Conservation (phyloP, 2,797 vertebrate species). For the Argentina silus region DNA sequence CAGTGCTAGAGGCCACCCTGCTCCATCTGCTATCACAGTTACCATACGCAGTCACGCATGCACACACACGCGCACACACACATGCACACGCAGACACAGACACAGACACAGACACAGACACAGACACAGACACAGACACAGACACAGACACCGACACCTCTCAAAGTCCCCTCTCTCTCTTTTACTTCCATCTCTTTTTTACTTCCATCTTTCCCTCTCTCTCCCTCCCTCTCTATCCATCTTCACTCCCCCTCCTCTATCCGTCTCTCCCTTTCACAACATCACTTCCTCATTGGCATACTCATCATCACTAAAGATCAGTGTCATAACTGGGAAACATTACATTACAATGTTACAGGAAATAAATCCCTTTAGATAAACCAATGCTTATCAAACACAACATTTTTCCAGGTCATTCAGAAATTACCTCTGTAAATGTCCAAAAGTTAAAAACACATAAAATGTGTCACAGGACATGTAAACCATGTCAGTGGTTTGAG, state of each 20-base stretch:
- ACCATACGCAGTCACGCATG: no score
- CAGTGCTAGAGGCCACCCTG: slow-evolving; percentile 43
- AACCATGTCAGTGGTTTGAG: not conserved
- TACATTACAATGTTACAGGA: no score
- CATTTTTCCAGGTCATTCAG: no score
- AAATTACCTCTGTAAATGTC: no score
- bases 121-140: slow-evolving; percentile 17
- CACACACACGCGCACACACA: not conserved
- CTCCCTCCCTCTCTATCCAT: slow-evolving; percentile 40
- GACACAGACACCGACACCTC: not conserved
- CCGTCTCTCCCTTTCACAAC: not conserved
- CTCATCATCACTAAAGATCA: no score
- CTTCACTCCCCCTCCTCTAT: not conserved
- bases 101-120: slow-evolving; percentile 19
- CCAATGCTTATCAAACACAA: no score
- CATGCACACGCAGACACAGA: not conserved
- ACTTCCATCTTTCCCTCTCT: slow-evolving; percentile 3
- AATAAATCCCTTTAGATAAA: no score
- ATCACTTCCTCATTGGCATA: no score
- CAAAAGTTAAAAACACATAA: no score
- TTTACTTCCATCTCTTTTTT: not conserved
- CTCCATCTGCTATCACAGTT: slow-evolving; percentile 35
- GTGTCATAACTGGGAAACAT: no score
- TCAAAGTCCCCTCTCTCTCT: no score
- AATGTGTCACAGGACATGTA: no score